Percentiles rank a stretch among this genome's conserved stretches.
These are phyloP conservation scores for Cephalophus harveyi DNA, from an alignment of 2,113 vertebrate species.

Conservation along the genomic window DNA sequence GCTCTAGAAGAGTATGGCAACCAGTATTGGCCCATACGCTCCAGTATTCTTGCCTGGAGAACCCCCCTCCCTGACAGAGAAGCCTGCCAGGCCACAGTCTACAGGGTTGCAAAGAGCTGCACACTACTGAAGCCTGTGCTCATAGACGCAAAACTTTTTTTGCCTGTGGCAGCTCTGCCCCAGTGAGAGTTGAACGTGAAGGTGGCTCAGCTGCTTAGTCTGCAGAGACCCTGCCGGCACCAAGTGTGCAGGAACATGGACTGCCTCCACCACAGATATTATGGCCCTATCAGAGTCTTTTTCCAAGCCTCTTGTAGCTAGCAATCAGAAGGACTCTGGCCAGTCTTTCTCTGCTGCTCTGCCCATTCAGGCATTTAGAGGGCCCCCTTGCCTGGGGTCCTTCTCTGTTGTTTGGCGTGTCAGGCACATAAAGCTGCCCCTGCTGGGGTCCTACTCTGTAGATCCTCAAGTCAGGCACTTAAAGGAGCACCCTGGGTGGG, in stretches of 20 bases:
- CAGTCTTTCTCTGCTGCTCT: background rate
- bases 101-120: background rate
- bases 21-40: background rate
- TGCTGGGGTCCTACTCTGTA: background rate
- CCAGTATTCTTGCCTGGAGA: background rate
- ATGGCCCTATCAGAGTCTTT: background rate
- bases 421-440: background rate
- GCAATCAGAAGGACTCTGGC: background rate
- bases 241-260: background rate
- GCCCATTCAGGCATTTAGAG: background rate
- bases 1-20: background rate
- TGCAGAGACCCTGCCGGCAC: accelerated
- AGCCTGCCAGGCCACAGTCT: background rate
- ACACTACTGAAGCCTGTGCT: background rate
- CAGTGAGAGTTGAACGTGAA: background rate
- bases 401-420: background rate
- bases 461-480: background rate
- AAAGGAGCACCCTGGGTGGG: background rate
- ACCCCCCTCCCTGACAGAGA: background rate
- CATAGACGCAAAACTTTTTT: background rate
- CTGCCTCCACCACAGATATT: background rate
- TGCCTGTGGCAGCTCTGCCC: background rate
- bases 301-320: background rate
- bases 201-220: background rate
- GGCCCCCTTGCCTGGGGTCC: background rate